phyloP scores from a whole-genome alignment of 2,888 invertebrate genomes.

The Drosophila cognata region DNA sequence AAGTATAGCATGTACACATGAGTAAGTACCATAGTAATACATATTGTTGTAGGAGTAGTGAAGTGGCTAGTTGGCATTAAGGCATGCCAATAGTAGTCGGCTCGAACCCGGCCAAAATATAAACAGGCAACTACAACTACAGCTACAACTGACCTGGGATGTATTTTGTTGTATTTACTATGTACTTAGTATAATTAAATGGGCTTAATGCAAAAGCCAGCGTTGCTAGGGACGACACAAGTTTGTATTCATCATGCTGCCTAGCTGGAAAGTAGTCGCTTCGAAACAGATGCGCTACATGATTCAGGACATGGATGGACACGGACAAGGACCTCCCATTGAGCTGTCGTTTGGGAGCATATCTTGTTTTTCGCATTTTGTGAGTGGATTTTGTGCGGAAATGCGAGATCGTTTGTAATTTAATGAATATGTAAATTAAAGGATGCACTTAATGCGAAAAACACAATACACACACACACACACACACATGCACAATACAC shows the following conservation, averaged over 20 bases:
- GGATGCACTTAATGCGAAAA: slow-evolving; percentile 72
- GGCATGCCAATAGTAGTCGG: slow-evolving; percentile 30
- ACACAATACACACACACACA: slow-evolving; percentile 22
- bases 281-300: slow-evolving; percentile 50
- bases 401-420: slow-evolving; percentile 70
- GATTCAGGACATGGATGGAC: slow-evolving; percentile 22
- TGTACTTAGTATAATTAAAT: slow-evolving; percentile 82
- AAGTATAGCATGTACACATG: slow-evolving; percentile 37
- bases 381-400: slow-evolving; percentile 58
- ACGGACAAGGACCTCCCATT: slow-evolving; percentile 18
- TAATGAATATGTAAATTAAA: slow-evolving; percentile 80
- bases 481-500: background rate
- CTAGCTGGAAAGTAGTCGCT: slow-evolving; percentile 2
- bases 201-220: slow-evolving; percentile 75
- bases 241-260: slow-evolving; percentile 70
- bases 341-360: background rate
- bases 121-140: slow-evolving; percentile 56
- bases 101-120: slow-evolving; percentile 35
- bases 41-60: slow-evolving; percentile 20
- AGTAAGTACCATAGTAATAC: slow-evolving; percentile 35
- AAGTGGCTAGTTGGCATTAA: slow-evolving; percentile 52
- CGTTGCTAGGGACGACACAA: slow-evolving; percentile 20
- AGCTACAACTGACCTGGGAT: slow-evolving; percentile 11
- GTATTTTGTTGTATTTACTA: slow-evolving; percentile 67
- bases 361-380: slow-evolving; percentile 37